Evolutionary conservation across 2,888 invertebrate genomes (phyloP).

Genomic region (Phymatocera aterrima): DNA sequence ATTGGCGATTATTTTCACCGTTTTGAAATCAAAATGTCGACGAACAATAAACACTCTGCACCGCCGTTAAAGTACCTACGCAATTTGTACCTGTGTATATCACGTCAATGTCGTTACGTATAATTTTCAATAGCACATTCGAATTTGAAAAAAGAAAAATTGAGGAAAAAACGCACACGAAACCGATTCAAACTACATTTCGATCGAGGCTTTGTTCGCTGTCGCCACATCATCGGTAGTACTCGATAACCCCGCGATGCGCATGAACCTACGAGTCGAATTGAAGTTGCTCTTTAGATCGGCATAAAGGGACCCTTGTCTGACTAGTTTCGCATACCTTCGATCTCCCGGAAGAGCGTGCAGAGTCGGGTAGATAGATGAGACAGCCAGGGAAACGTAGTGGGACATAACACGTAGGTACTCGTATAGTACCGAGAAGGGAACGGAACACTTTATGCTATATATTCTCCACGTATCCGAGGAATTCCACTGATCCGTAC

Average conservation of each 20-base stretch:
- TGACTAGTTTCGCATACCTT: background rate
- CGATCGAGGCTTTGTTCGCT: background rate
- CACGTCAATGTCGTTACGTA: no score
- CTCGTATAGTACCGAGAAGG: conserved; percentile 9
- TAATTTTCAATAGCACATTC: no score
- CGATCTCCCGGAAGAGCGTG: conserved; percentile 25
- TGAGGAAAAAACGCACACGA: no score
- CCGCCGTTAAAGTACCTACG: no score
- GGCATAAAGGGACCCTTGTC: conserved; percentile 10
- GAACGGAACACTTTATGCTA: background rate
- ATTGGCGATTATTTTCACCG: background rate
- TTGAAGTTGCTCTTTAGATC: background rate
- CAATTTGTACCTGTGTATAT: no score
- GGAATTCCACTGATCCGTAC: conserved; percentile 19
- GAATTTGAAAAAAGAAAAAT: background rate
- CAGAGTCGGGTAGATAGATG: conserved; percentile 11
- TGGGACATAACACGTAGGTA: conserved; percentile 11
- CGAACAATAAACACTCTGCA: no score
- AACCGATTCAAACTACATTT: background rate
- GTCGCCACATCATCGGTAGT: background rate
- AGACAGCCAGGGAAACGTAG: conserved; percentile 9
- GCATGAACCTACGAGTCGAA: background rate
- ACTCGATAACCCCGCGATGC: background rate
- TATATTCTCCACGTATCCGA: background rate
- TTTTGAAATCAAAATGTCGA: background rate